Evolutionary conservation across 2,888 invertebrate genomes (phyloP).

Genomic region (Trichopria drosophilae): DNA sequence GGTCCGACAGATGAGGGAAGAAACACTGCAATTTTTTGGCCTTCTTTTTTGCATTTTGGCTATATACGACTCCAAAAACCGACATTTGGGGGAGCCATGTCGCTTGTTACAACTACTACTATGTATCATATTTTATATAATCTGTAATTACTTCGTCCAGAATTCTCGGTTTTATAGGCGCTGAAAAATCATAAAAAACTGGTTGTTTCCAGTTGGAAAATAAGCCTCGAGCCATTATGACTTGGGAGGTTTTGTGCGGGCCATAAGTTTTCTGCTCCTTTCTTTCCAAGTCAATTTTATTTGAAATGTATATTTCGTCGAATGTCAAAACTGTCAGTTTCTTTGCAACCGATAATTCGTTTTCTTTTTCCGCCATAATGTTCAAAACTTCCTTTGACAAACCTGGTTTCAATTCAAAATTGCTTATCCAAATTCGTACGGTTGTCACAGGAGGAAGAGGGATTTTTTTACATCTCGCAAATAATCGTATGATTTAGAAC

Average conservation of each 20-base stretch:
- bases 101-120: no score
- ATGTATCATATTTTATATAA: no score
- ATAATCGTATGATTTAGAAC: slow-evolving; percentile 6
- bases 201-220: slow-evolving; percentile 26
- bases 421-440: slow-evolving; percentile 9
- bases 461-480: slow-evolving; percentile 1
- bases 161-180: no score
- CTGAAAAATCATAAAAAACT: slow-evolving; percentile 28
- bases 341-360: slow-evolving; percentile 9
- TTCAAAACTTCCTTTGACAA: slow-evolving; percentile 7
- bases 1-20: no score
- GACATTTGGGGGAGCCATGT: no score
- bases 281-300: slow-evolving; percentile 14
- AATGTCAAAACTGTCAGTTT: slow-evolving; percentile 15
- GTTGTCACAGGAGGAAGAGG: slow-evolving; percentile 14
- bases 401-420: slow-evolving; percentile 10
- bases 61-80: no score
- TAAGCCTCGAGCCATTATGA: slow-evolving; percentile 18
- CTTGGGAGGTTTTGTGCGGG: slow-evolving; percentile 19
- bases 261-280: slow-evolving; percentile 17
- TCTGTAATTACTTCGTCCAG: no score
- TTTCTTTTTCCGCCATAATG: slow-evolving; percentile 6
- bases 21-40: no score
- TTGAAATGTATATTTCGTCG: slow-evolving; percentile 21
- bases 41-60: no score